Conservation (phyloP, 2,888 invertebrate genomes). For the Troilus luridus region DNA sequence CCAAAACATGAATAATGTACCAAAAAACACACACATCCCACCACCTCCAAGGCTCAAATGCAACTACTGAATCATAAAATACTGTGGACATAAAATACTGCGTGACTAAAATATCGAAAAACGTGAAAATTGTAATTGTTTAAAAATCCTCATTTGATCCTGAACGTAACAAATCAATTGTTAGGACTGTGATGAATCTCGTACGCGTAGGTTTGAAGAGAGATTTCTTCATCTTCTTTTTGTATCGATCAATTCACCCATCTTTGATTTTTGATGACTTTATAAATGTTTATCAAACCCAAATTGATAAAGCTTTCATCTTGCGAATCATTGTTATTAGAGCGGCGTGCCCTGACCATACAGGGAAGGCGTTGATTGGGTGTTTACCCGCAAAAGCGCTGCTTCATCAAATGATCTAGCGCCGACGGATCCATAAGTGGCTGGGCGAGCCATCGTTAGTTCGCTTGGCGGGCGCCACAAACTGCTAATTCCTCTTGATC, state of each 20-base stretch:
- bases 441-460: not conserved
- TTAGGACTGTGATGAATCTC: no score
- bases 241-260: not conserved
- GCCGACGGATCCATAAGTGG: not conserved
- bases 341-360: not conserved
- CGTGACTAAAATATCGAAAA: no score
- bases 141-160: no score
- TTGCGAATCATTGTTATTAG: not conserved
- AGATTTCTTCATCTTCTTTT: not conserved
- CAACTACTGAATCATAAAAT: no score
- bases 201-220: not conserved
- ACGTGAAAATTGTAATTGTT: no score
- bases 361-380: not conserved
- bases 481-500: slow-evolving; percentile 36
- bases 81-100: no score
- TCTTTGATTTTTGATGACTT: not conserved
- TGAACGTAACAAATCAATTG: no score
- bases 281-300: not conserved
- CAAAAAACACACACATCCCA: no score
- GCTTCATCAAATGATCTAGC: slow-evolving; percentile 34
- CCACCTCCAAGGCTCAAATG: no score
- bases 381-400: slow-evolving; percentile 6
- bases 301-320: not conserved
- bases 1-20: no score
- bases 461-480: not conserved